Evolutionary conservation across 1,140 invertebrate species (phyloP).

Genomic region (Bacillus rossius): DNA sequence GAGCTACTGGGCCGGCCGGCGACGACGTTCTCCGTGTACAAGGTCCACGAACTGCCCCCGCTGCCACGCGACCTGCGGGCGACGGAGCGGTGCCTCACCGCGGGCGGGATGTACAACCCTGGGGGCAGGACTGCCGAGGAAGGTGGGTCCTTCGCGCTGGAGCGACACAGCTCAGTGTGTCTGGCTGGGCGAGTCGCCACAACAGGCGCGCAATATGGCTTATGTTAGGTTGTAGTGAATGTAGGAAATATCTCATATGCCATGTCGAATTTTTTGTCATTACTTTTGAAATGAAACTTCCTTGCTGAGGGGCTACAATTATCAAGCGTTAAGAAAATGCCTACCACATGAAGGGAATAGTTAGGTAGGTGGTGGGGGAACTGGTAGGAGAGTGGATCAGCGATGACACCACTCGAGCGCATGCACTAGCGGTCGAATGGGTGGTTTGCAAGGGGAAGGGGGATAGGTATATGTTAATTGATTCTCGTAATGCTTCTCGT

Average conservation of each 20-base stretch:
- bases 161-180: background rate
- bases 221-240: background rate
- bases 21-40: conserved; percentile 52
- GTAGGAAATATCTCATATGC: background rate
- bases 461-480: too few species aligned
- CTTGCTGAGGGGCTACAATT: background rate
- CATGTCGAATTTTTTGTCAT: background rate
- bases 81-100: conserved; percentile 53
- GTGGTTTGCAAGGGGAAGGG: too few species aligned
- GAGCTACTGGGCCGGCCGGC: conserved; percentile 53
- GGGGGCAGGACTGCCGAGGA: conserved; percentile 36
- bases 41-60: conserved; percentile 63
- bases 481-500: too few species aligned
- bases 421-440: too few species aligned
- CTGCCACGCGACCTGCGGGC: conserved; percentile 46
- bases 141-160: background rate
- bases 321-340: background rate
- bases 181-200: background rate
- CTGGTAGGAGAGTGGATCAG: too few species aligned
- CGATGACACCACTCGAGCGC: too few species aligned
- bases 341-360: background rate
- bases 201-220: background rate
- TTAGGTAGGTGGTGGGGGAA: too few species aligned
- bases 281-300: too few species aligned
- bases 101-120: conserved; percentile 65